Evolutionary conservation across 2,797 vertebrate species (phyloP).

Genomic region (Acipenser oxyrinchus): DNA sequence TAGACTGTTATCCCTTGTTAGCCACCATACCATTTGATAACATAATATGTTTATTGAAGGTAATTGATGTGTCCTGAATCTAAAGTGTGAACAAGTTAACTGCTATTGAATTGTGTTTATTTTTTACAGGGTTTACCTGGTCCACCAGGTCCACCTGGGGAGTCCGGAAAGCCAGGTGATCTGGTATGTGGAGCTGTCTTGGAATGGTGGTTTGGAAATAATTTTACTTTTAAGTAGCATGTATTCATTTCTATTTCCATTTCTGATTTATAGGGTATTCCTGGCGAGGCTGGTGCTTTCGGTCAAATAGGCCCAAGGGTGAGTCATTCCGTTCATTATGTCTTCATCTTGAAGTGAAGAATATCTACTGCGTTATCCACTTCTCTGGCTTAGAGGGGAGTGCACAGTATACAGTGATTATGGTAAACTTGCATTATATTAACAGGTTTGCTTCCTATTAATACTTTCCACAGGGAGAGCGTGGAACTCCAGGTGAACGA

Average conservation of each 20-base stretch:
- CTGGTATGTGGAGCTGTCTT: conserved; percentile 55
- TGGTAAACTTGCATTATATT: neutral
- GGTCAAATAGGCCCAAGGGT: conserved; percentile 89
- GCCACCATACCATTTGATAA: no score
- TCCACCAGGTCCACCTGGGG: conserved; percentile 89
- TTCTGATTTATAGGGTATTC: conserved; percentile 74
- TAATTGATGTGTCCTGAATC: no score
- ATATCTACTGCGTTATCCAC: no score
- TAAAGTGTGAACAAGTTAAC: no score
- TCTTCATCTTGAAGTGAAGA: no score
- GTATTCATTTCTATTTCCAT: conserved; percentile 4
- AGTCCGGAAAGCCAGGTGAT: conserved; percentile 90
- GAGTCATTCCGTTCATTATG: conserved; percentile 32
- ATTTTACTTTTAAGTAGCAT: neutral
- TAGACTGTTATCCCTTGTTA: no score
- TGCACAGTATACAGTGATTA: no score
- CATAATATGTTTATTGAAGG: no score
- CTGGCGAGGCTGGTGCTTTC: conserved; percentile 83
- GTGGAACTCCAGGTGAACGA: conserved; percentile 92
- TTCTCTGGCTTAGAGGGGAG: no score
- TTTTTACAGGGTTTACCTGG: conserved; percentile 84
- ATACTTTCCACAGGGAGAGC: conserved; percentile 70
- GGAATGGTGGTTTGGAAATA: neutral
- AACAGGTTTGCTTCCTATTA: conserved; percentile 1
- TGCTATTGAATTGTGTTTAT: conserved; percentile 10